Base-by-base conservation (phyloP, 2,797 vertebrate genomes). In the Lagocephalus sceleratus region DNA sequence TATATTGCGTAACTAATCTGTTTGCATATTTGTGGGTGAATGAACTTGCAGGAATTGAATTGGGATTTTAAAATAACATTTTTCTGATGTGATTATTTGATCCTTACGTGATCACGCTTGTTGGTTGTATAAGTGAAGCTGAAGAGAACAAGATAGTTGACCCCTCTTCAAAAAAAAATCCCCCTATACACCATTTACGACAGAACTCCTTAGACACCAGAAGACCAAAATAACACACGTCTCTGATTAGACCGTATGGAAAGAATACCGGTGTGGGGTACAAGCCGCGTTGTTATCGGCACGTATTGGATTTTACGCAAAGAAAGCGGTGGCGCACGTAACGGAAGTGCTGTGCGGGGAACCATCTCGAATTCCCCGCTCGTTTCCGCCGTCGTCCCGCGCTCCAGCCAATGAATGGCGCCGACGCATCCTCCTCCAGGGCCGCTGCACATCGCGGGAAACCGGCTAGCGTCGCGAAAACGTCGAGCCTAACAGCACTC, bases 371-470 rank as follows among this genome's bases (percentile, higher is more conserved):
- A 1, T 5, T 2, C 1, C 0, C 0, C 0, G 3, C 10, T 2
- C 21, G 44, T 20, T 42, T 46, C 64, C 63, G 47, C 59, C 55
- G 38, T 38, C 32, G 4, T 45, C 2, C 23, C n/a, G 1, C 1
- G 5, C 8, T 14, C 54, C 60, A 35, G 52, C 84, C 85, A 85
- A 88, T 85, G 35, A 70, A 16, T 20, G 20, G 1, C n/a, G 41
- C 17, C 29, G 45, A 66, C 47, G 16, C 23, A 19, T 35, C 50
- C 51, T 65, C 57, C 47, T 61, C 20, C 15, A 39, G 50, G 62
- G 68, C 72, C 55, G 51, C 35, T 15, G n/a, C 49, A 68, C 68
- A 85, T 84, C 85, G 88, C 89, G 88, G 87, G 89, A 89, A 90
- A 86, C 57, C 57, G 67, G 66, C 46, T 39, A 40, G 20, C 1